Evolutionary conservation across 2,888 invertebrate species (phyloP), one percentile per base, ranked within the genome.

Genomic region (Linyphia triangularis): DNA sequence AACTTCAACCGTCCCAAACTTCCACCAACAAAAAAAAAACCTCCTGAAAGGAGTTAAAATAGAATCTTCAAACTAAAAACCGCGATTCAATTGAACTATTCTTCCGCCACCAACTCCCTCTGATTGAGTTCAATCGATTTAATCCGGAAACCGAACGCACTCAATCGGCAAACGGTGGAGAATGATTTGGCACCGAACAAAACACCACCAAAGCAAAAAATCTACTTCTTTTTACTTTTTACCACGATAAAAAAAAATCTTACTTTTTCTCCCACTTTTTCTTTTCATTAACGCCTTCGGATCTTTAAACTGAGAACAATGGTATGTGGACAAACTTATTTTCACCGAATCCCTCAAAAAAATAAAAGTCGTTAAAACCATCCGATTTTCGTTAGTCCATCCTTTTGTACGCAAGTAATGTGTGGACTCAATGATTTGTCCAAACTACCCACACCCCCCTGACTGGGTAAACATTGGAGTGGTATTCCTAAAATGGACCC

Each of bases 211-310:
- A 40, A n/a, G 16, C 51, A 16, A 51, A 51, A 51, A 51, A 51
- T n/a, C 40, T 40, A 51, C n/a, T n/a, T 51, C n/a, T 51, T 16
- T 51, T 16, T 51, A 51, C 51, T 51, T 51, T 51, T 51, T 51
- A 51, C n/a, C n/a, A n/a, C 1, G n/a, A 51, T n/a, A 13, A 51
- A 51, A 51, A 51, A 51, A 51, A 7, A n/a, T 0, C 51, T n/a
- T 0, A 13, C 51, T 51, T 33, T 65, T 65, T 65, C 61, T 24
- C 28, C 33, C 33, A 13, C 65, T 30, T 33, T 70, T 70, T 77
- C 77, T 77, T 63, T 77, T 77, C 77, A 77, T 77, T 77, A 77
- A 63, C 77, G 40, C 61, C 40, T 13, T 26, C 22, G 61, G 77
- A n/a, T 51, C 72, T 72, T 72, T 72, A 72, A 72, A 72, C 57